A percentile compares a stretch with the other conserved stretches of the same genome.
Evolutionary conservation across 2,113 vertebrate genomes (phyloP).

Genomic region (Pseudorasbora parva): DNA sequence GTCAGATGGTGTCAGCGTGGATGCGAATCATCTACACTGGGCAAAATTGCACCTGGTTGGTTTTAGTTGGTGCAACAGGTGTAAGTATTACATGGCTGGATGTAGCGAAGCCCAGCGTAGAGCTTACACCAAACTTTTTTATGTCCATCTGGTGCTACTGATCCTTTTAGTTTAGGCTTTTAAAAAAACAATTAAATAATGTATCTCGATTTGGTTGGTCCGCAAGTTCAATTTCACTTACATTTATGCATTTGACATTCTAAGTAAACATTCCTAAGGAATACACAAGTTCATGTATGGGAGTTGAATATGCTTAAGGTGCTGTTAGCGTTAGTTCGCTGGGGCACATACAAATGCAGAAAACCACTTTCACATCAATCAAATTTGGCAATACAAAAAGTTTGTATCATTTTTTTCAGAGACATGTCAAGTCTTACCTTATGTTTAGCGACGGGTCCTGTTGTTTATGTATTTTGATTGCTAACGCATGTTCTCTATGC

Average conservation of each 20-base stretch:
- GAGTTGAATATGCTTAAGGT: not conserved
- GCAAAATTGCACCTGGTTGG: too few relatives aligned
- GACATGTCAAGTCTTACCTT: not conserved
- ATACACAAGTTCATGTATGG: not conserved
- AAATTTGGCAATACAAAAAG: not conserved
- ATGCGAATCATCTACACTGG: too few relatives aligned
- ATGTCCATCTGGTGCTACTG: too few relatives aligned
- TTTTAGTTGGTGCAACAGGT: too few relatives aligned
- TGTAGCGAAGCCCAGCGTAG: too few relatives aligned
- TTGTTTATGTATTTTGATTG: not conserved
- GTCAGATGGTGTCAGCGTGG: too few relatives aligned
- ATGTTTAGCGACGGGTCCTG: not conserved
- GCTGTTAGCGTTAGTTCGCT: not conserved
- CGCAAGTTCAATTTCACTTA: not conserved
- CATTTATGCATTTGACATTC: not conserved
- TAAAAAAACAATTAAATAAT: too few relatives aligned
- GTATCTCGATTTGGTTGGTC: not conserved
- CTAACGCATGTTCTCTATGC: not conserved
- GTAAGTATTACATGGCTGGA: too few relatives aligned
- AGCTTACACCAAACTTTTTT: too few relatives aligned
- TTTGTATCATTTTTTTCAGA: not conserved
- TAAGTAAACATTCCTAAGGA: too few relatives aligned
- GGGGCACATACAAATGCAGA: not conserved
- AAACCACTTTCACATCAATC: not conserved
- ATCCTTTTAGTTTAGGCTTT: too few relatives aligned